These are phyloP conservation scores for Salvator merianae DNA, from an alignment of 2,113 vertebrate genomes.

Conservation along the genomic window DNA sequence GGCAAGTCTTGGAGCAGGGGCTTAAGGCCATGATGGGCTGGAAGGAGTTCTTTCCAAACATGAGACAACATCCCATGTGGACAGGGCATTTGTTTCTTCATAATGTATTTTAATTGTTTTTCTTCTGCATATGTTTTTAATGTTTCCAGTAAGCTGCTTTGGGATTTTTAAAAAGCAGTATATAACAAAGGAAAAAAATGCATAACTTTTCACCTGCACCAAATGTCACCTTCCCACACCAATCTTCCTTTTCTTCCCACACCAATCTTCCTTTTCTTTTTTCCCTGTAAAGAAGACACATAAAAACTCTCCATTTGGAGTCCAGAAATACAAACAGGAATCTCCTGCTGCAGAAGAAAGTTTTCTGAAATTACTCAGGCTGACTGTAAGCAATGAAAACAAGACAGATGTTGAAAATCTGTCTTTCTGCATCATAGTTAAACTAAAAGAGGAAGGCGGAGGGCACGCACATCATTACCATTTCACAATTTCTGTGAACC, in stretches of 20 bases:
- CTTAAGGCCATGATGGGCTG: too few species aligned
- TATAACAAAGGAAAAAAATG: too few species aligned
- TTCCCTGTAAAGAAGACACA: not conserved
- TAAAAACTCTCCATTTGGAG: not conserved
- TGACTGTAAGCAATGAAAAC: not conserved
- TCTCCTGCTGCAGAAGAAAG: not conserved
- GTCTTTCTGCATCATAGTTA: not conserved
- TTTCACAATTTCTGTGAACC: slow-evolving; percentile 1
- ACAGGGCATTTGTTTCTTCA: too few species aligned
- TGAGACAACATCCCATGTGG: too few species aligned
- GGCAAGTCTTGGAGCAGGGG: too few species aligned
- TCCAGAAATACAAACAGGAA: not conserved
- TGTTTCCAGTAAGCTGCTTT: too few species aligned
- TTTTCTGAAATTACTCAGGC: not conserved
- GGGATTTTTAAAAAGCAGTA: too few species aligned
- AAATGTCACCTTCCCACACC: too few species aligned
- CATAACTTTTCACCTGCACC: too few species aligned
- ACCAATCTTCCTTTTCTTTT: not conserved
- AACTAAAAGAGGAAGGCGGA: not conserved
- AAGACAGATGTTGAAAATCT: not conserved
- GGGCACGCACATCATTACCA: not conserved
- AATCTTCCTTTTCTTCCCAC: not conserved
- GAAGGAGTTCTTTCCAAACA: too few species aligned
- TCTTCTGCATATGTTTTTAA: too few species aligned
- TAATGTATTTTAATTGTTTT: too few species aligned